Conservation (phyloP, 2,888 invertebrate species). For the Drosophila helvetica region DNA sequence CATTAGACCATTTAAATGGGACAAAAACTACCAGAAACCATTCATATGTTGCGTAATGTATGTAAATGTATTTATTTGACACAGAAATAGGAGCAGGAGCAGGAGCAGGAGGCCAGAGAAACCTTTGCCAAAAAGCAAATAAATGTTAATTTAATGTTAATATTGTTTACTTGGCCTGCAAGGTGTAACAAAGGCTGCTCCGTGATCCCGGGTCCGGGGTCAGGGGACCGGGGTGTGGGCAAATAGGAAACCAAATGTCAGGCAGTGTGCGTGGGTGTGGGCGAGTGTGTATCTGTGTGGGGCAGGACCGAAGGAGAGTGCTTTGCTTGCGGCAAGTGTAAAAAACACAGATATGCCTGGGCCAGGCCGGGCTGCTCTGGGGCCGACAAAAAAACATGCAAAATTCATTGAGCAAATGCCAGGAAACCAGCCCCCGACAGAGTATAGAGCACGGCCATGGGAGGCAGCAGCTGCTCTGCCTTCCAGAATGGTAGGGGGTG, state of each 20-base stretch:
- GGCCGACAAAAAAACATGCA: slow-evolving; percentile 55
- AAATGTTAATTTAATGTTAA: slow-evolving; percentile 77
- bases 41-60: slow-evolving; percentile 70
- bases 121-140: slow-evolving; percentile 61
- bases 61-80: slow-evolving; percentile 74
- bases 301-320: slow-evolving; percentile 24
- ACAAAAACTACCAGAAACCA: slow-evolving; percentile 24
- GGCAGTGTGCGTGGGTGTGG: slow-evolving; percentile 12
- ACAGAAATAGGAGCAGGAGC: slow-evolving; percentile 17
- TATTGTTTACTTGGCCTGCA: slow-evolving; percentile 58
- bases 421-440: slow-evolving; percentile 38
- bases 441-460: slow-evolving; percentile 17
- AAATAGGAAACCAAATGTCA: slow-evolving; percentile 66
- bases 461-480: slow-evolving; percentile 38
- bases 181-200: slow-evolving; percentile 58
- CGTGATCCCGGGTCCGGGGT: neutral
- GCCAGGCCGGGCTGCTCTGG: neutral
- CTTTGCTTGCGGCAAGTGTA: slow-evolving; percentile 42
- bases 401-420: slow-evolving; percentile 65
- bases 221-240: slow-evolving; percentile 4
- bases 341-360: slow-evolving; percentile 48
- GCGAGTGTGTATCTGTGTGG: slow-evolving; percentile 17
- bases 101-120: slow-evolving; percentile 10
- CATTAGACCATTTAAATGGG: slow-evolving; percentile 36
- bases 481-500: neutral